Conservation (phyloP, 2,888 invertebrate genomes). For the Eupeodes luniger region DNA sequence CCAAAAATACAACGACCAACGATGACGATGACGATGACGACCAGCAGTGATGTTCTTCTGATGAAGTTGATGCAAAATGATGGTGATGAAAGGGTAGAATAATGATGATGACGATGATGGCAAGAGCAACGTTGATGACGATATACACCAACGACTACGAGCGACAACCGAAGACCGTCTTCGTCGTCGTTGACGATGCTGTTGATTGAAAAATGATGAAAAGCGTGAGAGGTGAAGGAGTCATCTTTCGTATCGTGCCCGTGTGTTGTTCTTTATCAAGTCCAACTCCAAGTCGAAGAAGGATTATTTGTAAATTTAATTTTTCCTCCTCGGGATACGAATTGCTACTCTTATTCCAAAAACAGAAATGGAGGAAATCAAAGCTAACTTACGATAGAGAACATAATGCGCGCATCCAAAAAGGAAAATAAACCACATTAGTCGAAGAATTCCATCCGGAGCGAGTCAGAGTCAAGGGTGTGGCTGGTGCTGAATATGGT, state of each 20-base stretch:
- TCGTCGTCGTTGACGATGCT: constrained; percentile 22
- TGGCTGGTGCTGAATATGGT: neutral
- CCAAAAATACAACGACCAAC: constrained; percentile 8
- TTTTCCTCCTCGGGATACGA: constrained; percentile 50
- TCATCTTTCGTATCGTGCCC: constrained; percentile 48
- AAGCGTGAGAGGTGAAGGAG: constrained; percentile 74
- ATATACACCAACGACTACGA: constrained; percentile 39
- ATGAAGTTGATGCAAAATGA: constrained; percentile 70
- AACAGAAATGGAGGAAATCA: constrained; percentile 34
- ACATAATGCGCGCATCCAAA: neutral
- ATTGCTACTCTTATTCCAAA: constrained; percentile 33
- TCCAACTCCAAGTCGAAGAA: constrained; percentile 29
- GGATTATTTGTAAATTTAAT: constrained; percentile 67
- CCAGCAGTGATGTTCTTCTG: constrained; percentile 51
- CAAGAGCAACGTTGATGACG: constrained; percentile 49
- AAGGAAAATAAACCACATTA: constrained; percentile 25
- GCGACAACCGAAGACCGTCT: constrained; percentile 19
- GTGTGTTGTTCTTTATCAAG: neutral
- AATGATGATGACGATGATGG: constrained; percentile 70
- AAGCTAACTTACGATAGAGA: constrained; percentile 1
- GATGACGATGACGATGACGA: constrained; percentile 39
- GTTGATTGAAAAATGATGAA: constrained; percentile 75
- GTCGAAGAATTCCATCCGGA: constrained; percentile 18
- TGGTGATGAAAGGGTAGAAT: constrained; percentile 74
- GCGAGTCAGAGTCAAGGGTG: constrained; percentile 17